Base-by-base conservation (phyloP, 2,888 invertebrate genomes). In the Hypomecis atomaria region DNA sequence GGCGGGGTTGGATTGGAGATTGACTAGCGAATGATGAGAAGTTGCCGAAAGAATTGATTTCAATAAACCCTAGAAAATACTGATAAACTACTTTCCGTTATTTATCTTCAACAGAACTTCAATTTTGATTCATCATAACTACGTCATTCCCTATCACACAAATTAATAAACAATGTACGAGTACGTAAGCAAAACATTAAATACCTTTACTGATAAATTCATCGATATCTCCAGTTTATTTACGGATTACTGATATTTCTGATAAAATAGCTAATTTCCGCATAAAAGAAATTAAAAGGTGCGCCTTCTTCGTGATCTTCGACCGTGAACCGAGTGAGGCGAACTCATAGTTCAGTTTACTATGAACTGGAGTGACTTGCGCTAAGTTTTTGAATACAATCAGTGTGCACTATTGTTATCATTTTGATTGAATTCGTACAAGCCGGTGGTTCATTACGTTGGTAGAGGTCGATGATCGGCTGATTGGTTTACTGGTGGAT, bases 361-460 rank as follows among this genome's bases (percentile, higher is more conserved):
- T 53, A 53, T 5, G 43, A 23, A 23, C n/a, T 13, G 4, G 34
- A 54, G 11, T 54, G 54, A 54, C 54, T 54, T 34, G 54, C 43
- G 33, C 1, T 43, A 53, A 34, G 10, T 34, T 54, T 43, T 54
- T 36, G 34, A 54, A 54, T 54, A 34, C n/a, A n/a, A 54, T 54
- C 54, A 34, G 6, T 42, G 33, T 11, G 8, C 9, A 11, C 40
- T 48, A 60, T 59, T 65, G 56, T 65, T 49, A 50, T 49, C 13
- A 40, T 23, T 58, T 45, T 50, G 59, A 59, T 65, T 55, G 60
- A 53, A 55, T 50, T 49, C 36, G 43, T 43, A 34, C 83, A 84
- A 79, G 83, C 79, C 80, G 57, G 43, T 62, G 49, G 23, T 10
- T 62, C 61, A 65, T 66, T 61, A 58, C 52, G 37, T 36, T 40